phyloP scores from a whole-genome alignment of 1,140 invertebrate species.

The Drosophila malerkotliana region DNA sequence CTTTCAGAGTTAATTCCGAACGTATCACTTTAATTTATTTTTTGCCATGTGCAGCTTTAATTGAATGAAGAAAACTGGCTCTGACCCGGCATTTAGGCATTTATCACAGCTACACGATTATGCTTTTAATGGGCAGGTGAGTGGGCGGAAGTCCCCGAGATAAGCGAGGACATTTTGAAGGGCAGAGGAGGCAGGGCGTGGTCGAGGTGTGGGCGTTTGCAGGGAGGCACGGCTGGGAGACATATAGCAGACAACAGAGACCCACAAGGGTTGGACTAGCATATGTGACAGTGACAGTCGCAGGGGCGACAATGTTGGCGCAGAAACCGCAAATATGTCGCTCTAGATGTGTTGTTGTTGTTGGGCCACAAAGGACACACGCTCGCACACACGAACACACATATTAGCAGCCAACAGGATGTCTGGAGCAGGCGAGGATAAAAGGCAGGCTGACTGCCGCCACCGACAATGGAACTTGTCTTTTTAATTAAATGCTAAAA shows the following conservation, averaged over 20 bases:
- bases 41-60: slow-evolving; percentile 57
- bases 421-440: slow-evolving; percentile 59
- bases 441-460: slow-evolving; percentile 39
- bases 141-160: slow-evolving; percentile 19
- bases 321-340: slow-evolving; percentile 79
- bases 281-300: slow-evolving; percentile 74
- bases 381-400: slow-evolving; percentile 22
- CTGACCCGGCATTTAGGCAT: slow-evolving; percentile 55
- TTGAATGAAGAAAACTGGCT: slow-evolving; percentile 57
- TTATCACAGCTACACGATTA: slow-evolving; percentile 78
- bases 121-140: slow-evolving; percentile 72
- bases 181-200: not conserved
- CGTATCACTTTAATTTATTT: slow-evolving; percentile 3
- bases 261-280: slow-evolving; percentile 32
- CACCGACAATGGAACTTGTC: slow-evolving; percentile 80
- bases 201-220: not conserved
- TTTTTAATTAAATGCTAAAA: slow-evolving; percentile 82
- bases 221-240: not conserved
- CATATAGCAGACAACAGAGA: slow-evolving; percentile 27
- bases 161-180: slow-evolving; percentile 19
- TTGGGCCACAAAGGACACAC: slow-evolving; percentile 40
- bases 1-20: not conserved
- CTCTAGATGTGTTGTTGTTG: slow-evolving; percentile 46
- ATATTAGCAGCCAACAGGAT: slow-evolving; percentile 65
- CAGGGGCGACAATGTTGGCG: slow-evolving; percentile 73